Evolutionary conservation across 2,888 invertebrate genomes (phyloP).

Genomic region (Acronicta aceris): DNA sequence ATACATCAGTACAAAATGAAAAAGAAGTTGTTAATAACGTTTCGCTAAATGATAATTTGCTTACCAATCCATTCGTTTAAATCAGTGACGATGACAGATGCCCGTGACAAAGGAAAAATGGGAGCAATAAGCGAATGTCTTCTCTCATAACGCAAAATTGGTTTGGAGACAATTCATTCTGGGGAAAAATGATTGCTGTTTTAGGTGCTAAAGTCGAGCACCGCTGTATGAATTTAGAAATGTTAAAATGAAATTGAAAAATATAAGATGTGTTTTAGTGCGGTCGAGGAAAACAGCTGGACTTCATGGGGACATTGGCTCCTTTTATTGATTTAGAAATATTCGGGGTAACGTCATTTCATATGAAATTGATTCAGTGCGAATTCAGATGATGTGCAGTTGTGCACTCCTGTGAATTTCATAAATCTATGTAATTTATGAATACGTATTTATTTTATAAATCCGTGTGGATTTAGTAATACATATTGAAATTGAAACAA

Average conservation of each 20-base stretch:
- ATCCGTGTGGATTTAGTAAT: too few species aligned
- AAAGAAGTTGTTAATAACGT: conserved; percentile 38
- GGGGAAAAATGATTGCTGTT: conserved; percentile 71
- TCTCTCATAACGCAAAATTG: conserved; percentile 85
- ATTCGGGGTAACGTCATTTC: conserved; percentile 18
- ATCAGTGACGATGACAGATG: conserved; percentile 78
- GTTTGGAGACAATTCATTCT: conserved; percentile 79
- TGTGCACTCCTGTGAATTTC: background rate
- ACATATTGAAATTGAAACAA: too few species aligned
- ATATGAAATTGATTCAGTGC: conserved; percentile 23
- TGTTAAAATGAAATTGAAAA: conserved; percentile 46
- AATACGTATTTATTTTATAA: too few species aligned
- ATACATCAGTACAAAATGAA: conserved; percentile 19
- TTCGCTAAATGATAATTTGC: conserved; percentile 57
- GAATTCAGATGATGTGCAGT: background rate
- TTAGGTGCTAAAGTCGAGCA: conserved; percentile 23
- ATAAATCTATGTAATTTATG: too few species aligned
- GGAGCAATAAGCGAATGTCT: conserved; percentile 84
- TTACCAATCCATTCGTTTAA: conserved; percentile 69
- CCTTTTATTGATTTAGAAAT: conserved; percentile 31
- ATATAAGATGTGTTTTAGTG: conserved; percentile 46
- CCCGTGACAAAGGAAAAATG: conserved; percentile 78
- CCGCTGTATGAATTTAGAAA: conserved; percentile 27
- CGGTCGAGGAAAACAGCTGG: conserved; percentile 43
- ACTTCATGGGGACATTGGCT: conserved; percentile 33